A percentile compares a stretch with the other conserved stretches of the same genome.
These are phyloP conservation scores for Spilarctia lutea DNA, from an alignment of 2,888 invertebrate genomes.

Conservation along the genomic window DNA sequence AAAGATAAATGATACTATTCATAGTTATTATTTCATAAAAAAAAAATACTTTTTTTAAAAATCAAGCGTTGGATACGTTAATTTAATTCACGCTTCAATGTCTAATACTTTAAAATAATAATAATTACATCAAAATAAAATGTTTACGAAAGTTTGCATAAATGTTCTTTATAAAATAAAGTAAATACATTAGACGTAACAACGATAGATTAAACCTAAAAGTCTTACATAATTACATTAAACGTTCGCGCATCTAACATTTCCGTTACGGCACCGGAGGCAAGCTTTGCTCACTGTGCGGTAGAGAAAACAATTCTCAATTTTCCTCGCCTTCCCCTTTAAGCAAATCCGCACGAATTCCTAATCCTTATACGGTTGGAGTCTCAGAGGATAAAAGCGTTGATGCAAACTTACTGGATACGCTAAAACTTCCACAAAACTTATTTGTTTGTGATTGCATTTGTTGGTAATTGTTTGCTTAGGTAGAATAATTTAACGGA, in stretches of 20 bases:
- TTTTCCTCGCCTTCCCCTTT: conserved; percentile 76
- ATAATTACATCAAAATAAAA: neutral
- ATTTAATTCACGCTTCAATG: too few species aligned
- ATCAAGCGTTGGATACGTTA: too few species aligned
- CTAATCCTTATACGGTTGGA: conserved; percentile 78
- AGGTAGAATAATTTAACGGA: conserved; percentile 15
- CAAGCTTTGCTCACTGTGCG: conserved; percentile 70
- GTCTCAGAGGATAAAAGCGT: conserved; percentile 67
- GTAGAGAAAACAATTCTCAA: conserved; percentile 79
- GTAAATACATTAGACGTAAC: conserved; percentile 33
- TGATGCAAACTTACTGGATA: conserved; percentile 65
- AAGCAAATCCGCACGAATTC: conserved; percentile 80
- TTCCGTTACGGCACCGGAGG: conserved; percentile 58
- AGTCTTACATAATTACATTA: conserved; percentile 62
- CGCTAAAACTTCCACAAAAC: conserved; percentile 42
- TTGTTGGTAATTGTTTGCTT: conserved; percentile 25
- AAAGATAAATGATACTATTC: too few species aligned
- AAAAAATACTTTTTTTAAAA: neutral
- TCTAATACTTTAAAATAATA: neutral
- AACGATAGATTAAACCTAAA: conserved; percentile 51
- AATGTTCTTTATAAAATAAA: neutral
- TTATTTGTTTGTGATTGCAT: conserved; percentile 29
- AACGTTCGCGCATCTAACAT: conserved; percentile 61
- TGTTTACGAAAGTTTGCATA: neutral
- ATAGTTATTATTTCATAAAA: neutral